A percentile compares a stretch with the other conserved stretches of the same genome.
Conservation (phyloP, 2,888 invertebrate genomes). For the Holacanthella duospinosa region DNA sequence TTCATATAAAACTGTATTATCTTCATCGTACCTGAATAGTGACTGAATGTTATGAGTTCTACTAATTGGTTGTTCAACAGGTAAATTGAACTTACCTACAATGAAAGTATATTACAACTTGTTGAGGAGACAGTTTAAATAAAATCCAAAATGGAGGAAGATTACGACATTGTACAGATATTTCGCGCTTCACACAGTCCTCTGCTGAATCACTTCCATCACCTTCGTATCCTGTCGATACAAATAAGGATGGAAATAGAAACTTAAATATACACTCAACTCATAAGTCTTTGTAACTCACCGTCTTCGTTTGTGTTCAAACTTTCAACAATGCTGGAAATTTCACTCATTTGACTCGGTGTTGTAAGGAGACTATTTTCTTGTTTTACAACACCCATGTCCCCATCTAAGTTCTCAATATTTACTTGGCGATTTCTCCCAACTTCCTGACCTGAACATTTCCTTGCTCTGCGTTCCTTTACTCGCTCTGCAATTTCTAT, state of each 20-base stretch:
- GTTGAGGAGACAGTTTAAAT: constrained; percentile 49
- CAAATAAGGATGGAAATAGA: too few relatives aligned
- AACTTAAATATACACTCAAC: too few relatives aligned
- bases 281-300: too few relatives aligned
- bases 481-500: constrained; percentile 10
- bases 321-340: constrained; percentile 39
- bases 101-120: constrained; percentile 57
- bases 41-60: constrained; percentile 5
- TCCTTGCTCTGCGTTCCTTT: neutral
- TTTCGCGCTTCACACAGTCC: constrained; percentile 48
- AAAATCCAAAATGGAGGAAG: constrained; percentile 63
- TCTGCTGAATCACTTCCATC: constrained; percentile 53
- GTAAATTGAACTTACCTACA: constrained; percentile 47
- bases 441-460: constrained; percentile 8
- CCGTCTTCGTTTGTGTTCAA: constrained; percentile 40
- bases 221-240: constrained; percentile 50
- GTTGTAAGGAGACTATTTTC: constrained; percentile 20
- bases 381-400: neutral
- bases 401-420: neutral
- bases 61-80: neutral
- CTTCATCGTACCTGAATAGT: constrained; percentile 26
- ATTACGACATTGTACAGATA: constrained; percentile 46
- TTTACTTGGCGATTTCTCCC: neutral
- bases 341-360: constrained; percentile 38
- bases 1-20: constrained; percentile 19